phyloP scores from a whole-genome alignment of 2,888 invertebrate genomes.

The Thereva unica region DNA sequence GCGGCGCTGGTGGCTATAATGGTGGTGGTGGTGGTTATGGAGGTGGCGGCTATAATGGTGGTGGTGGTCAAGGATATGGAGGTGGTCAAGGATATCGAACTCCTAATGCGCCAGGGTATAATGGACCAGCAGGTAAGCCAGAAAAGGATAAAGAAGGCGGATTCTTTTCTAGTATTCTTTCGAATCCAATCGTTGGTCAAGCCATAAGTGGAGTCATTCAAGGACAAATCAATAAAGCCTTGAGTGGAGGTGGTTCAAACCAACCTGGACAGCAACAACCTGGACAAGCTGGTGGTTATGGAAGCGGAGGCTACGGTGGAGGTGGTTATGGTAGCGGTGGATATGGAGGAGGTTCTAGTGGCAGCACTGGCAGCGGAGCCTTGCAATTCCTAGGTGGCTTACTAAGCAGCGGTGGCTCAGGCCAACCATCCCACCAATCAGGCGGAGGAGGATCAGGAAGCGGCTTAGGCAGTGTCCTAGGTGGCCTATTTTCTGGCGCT shows the following conservation, averaged over 20 bases:
- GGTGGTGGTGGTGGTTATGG: conserved; percentile 28
- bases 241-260: conserved; percentile 47
- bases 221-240: conserved; percentile 54
- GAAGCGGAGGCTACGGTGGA: conserved; percentile 47
- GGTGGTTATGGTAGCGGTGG: conserved; percentile 43
- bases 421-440: conserved; percentile 15
- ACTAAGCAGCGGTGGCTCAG: conserved; percentile 44
- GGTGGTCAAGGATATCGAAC: background rate
- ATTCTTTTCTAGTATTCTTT: conserved; percentile 55
- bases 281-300: conserved; percentile 47
- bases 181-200: conserved; percentile 55
- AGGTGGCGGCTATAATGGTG: conserved; percentile 30
- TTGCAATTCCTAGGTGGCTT: conserved; percentile 45
- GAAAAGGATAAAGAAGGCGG: conserved; percentile 45
- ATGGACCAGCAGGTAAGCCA: background rate
- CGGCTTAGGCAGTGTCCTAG: conserved; percentile 37
- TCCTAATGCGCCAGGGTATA: background rate
- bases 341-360: conserved; percentile 15
- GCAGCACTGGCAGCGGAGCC: conserved; percentile 27
- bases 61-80: conserved; percentile 32
- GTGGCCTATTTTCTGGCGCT: conserved; percentile 35
- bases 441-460: conserved; percentile 24
- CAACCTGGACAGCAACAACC: conserved; percentile 35
- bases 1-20: background rate
- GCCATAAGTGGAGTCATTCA: conserved; percentile 56